Base-by-base conservation (phyloP, 1,140 invertebrate species). In the Oscheius sp. region DNA sequence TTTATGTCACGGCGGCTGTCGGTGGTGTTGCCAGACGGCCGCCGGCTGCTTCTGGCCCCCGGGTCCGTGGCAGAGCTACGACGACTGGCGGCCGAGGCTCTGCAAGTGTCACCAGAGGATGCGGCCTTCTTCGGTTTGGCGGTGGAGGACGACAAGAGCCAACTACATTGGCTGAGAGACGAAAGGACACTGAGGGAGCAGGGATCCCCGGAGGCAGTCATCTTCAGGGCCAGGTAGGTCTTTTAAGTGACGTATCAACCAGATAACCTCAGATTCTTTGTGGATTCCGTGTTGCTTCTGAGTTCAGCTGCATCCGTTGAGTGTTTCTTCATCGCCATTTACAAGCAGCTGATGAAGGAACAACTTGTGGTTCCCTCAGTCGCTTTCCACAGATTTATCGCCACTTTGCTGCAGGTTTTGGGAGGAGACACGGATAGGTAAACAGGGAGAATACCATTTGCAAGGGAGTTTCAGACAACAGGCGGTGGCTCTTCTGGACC, bases 1-100 rank as follows among this genome's bases (percentile, higher is more conserved):
- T 55, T 23, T 26, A 55, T 55, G 49, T 55, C 49, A 26, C 49
- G 49, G 49, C 49, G 49, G 15, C 49, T 55, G 49, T 55, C 49
- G 49, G 49, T 55, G 7, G 15, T 13, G 4, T 7, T 55, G 23
- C 49, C 49, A 23, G 23, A 55, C 49, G 49, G 49, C 7, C 49
- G 49, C 49, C 49, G 49, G 7, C 28, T 55, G 15, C 23, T 4
- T 23, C 23, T 23, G 7, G 7, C 7, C 7, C 7, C 15, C 7
- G 7, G 7, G 7, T 20, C 49, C 7, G 7, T 55, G 7, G 15
- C 49, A 4, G 49, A 13, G 23, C 7, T 55, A 26, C 15, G 28
- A 26, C 15, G 23, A 26, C 15, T 7, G 23, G 49, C 49, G 4
- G 49, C 23, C 23, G 7, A 55, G 49, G 7, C 28, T 7, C 23